Evolutionary conservation across 2,888 invertebrate genomes (phyloP), one percentile per base, ranked within the genome.

Genomic region (Microplitis deprimator): DNA sequence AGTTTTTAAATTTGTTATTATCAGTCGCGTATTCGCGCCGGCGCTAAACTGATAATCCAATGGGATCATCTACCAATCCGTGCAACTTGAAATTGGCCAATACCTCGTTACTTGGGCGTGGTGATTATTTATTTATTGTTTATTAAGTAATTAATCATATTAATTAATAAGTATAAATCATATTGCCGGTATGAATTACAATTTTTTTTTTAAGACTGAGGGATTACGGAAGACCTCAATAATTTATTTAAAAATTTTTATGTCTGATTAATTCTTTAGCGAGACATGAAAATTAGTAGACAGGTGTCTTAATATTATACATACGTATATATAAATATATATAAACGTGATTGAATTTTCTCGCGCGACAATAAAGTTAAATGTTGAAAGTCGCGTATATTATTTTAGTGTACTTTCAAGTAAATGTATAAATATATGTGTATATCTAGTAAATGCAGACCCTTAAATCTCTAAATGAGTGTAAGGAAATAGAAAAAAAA

Each of bases 31-130:
- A 5, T 68, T 76, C 80, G 86, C 87, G 87, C 85, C 85, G 86
- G 85, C 87, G 87, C 85, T 83, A 83, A 17, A 20, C 84, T 87
- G 89, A 90, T 89, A 87, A 90, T 89, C 89, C 89, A 88, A 89
- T 89, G 86, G 88, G 89, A 89, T 89, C 84, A 90, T 89, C 89
- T 85, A 82, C 89, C 88, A 89, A 88, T 87, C 87, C 86, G 83
- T 79, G 84, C 77, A 80, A 82, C 81, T 82, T 80, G 81, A 60
- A 62, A 68, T 73, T 81, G 81, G 77, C 85, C 82, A 87, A 87
- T 83, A 81, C 20, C 77, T 79, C 80, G 65, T 72, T 50, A 40
- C 75, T 62, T 79, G 81, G 82, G 84, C 84, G 75, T 77, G 77
- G 78, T 77, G 62, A 60, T 41, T 38, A 5, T 72, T 60, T 10